Base-by-base conservation (phyloP, 92 coral and sea anemone genomes). In the Porites evermanni region DNA sequence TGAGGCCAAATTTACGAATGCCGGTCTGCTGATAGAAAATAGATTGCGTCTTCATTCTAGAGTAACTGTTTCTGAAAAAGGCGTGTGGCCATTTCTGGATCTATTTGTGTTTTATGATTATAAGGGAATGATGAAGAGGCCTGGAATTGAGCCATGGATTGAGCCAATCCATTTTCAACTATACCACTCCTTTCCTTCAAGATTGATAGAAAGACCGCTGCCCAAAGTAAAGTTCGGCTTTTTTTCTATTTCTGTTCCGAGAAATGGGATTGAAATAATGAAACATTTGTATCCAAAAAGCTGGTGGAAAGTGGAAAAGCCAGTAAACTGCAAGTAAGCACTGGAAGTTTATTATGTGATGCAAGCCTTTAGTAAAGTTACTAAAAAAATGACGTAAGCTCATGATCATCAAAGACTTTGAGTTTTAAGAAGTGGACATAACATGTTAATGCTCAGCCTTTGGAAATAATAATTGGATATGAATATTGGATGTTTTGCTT, bases 251-350 rank as follows among this genome's bases (percentile, higher is more conserved):
- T 77, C 87, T 52, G 88, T 94, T 23, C 98, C 98, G 26, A 88
- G 94, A 8, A 92, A 88, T 44, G 95, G 94, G 1, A 87, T 79
- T 8, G 98, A 94, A 61, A 90, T 94, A 13, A 74, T 93, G 87
- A 92, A 90, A 64, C 86, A 90, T 23, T 89, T 94, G 75, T 94
- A 94, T 64, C 92, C 94, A 47, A 75, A 85, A 56, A 91, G 83
- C 69, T 94, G 98, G 98, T 94, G 98, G 97, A 89, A 91, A 18
- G 89, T 68, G 24, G 94, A 88, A 1, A 84, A 84, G 26, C 92
- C 98, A 5, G 10, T 4, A 12, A 18, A 16, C 51, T 79, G 84
- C 26, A 9, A 53, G 8, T 19, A 38, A 38, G 44, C 0, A 38
- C 44, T 38, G 44, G 6, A 38, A 38, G 44, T 38, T 38, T 38